Evolutionary conservation across 2,797 vertebrate species (phyloP).

Genomic region (Euphonia xanthogaster): DNA sequence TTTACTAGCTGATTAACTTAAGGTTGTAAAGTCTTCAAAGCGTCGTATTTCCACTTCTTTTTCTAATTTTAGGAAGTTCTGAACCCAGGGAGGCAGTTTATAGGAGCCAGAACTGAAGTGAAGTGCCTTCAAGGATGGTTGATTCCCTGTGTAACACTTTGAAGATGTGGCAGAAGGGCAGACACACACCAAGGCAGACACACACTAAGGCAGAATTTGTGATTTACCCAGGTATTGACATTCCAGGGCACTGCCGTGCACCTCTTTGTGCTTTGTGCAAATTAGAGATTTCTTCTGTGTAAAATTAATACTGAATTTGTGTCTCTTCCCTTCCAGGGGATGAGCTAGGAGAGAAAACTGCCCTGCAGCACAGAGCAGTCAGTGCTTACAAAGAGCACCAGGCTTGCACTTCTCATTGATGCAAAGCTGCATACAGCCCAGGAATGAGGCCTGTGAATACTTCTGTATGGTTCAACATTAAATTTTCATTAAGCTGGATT

Average conservation of each 20-base stretch:
- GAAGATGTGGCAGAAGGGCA: neutral
- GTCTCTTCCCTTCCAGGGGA: neutral
- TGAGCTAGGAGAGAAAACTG: neutral
- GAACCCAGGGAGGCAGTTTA: neutral
- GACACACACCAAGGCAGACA: neutral
- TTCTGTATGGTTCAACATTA: neutral
- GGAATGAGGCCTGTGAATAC: neutral
- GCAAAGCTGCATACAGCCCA: neutral
- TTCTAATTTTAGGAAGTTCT: neutral
- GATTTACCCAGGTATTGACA: neutral
- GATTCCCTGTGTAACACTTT: neutral
- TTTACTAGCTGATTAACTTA: neutral
- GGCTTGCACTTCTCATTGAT: neutral
- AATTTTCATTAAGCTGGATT: neutral
- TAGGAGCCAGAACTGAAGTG: neutral
- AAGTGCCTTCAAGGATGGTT: rapidly evolving
- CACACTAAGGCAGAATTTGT: neutral
- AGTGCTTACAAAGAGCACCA: neutral
- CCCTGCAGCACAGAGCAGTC: neutral
- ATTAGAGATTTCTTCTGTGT: neutral
- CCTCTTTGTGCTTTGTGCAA: neutral
- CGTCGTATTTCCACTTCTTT: neutral
- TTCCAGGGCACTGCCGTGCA: neutral
- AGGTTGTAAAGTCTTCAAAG: neutral
- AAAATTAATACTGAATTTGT: neutral